Evolutionary conservation across 2,113 vertebrate genomes (phyloP), one percentile per base, ranked within the genome.

Genomic region (Cathartes aura): DNA sequence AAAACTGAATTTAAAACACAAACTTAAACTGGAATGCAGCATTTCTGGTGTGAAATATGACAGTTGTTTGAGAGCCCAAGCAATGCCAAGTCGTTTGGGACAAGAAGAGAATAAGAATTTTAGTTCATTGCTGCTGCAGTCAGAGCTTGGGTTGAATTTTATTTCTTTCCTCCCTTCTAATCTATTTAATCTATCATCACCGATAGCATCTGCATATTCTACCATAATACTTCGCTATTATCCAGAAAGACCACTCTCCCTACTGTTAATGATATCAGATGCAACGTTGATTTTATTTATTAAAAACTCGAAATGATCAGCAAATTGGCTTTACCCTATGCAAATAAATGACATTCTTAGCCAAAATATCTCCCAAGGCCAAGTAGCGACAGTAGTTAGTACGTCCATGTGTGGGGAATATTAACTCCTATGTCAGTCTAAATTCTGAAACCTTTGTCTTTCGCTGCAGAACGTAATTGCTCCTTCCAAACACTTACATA

Each of bases 21-120:
- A 93, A 70, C 34, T 89, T 63, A 42, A 93, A 75, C 84, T 66
- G 70, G 91, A 97, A 87, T 48, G 71, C 73, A 60, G 81, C 73
- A 71, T 88, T 87, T 92, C 94, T 94, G 82, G 55, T 91, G 94
- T 94, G 93, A 96, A 96, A 97, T 96, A 92, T 55, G 95, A 83
- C 90, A 94, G 94, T 93, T 95, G 95, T 93, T 91, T 90, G 90
- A 93, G 90, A 85, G 42, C 86, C 82, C 92, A 71, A 63, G 90
- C 92, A 95, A 96, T 94, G 88, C 90, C 96, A 96, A 97, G 93
- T 91, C 9, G 0, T 93, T 81, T 76, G 78, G 95, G 94, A 96
- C 87, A 91, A 95, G 90, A 78, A 90, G 84, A 62, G 71, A 97
- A 94, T 96, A 87, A 95, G 92, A 90, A 97, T 96, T 95, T 59